Evolutionary conservation across 1,140 invertebrate genomes (phyloP).

Genomic region (Drosophila rhopaloa): DNA sequence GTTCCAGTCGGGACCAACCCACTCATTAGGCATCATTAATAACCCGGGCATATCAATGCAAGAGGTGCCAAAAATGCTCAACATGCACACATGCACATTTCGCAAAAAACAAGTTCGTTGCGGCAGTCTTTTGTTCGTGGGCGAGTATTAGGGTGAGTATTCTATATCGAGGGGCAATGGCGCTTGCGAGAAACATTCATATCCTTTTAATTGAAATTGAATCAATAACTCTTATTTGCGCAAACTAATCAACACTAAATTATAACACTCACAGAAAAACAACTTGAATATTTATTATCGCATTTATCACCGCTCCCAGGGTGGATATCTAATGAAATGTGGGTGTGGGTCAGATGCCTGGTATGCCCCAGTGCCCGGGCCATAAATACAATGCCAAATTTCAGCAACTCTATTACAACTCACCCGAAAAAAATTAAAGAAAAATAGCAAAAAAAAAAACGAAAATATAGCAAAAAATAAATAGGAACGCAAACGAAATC

Average conservation of each 20-base stretch:
- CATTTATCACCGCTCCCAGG: constrained; percentile 74
- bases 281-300: constrained; percentile 82
- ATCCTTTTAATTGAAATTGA: constrained; percentile 83
- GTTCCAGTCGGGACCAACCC: constrained; percentile 57
- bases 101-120: constrained; percentile 58
- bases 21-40: constrained; percentile 81
- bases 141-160: constrained; percentile 23
- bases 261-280: constrained; percentile 80
- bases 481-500: constrained; percentile 43
- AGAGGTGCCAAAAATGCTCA: constrained; percentile 62
- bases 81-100: constrained; percentile 2
- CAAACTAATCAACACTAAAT: constrained; percentile 83
- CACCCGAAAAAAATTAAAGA: constrained; percentile 52
- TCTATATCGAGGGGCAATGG: constrained; percentile 7
- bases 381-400: constrained; percentile 78
- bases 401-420: constrained; percentile 81
- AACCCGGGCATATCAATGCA: constrained; percentile 66
- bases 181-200: constrained; percentile 65
- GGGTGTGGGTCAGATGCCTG: constrained; percentile 51
- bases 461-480: constrained; percentile 23
- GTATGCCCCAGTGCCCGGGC: constrained; percentile 31
- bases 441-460: constrained; percentile 12
- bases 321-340: constrained; percentile 48
- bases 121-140: constrained; percentile 58
- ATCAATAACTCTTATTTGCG: constrained; percentile 82